These are phyloP conservation scores for Linyphia triangularis DNA, from an alignment of 2,888 invertebrate genomes.

Conservation along the genomic window DNA sequence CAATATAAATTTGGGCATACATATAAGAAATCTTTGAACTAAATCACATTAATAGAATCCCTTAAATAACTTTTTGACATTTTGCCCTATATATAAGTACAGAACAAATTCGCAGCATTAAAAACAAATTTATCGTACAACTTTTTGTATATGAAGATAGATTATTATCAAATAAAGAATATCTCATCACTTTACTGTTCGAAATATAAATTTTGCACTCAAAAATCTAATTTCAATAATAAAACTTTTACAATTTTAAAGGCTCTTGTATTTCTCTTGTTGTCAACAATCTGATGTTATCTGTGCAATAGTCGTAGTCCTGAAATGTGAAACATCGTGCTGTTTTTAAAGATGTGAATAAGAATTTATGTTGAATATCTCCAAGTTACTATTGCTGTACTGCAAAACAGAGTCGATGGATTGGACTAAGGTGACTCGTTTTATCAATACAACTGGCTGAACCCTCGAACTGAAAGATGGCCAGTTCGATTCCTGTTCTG, in stretches of 20 bases:
- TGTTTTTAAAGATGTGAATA: constrained; percentile 25
- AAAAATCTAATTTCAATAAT: not conserved
- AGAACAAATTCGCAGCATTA: no score
- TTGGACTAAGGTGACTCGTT: not conserved
- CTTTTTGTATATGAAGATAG: no score
- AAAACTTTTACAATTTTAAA: not conserved
- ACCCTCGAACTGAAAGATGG: not conserved
- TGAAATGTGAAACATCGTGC: not conserved
- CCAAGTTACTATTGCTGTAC: constrained; percentile 4
- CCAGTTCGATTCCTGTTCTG: constrained; percentile 10
- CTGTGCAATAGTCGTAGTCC: constrained; percentile 40
- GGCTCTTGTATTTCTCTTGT: constrained; percentile 22
- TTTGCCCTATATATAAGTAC: no score
- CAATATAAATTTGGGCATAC: no score
- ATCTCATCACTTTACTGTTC: no score
- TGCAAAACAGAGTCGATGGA: not conserved
- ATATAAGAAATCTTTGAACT: no score
- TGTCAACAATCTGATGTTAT: constrained; percentile 31
- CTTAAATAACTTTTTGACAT: no score
- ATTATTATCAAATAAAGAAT: no score
- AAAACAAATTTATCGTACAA: no score
- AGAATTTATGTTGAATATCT: not conserved
- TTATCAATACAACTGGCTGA: not conserved
- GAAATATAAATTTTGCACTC: no score
- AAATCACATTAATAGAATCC: no score